Conservation (phyloP, 2,888 invertebrate species). For the Volucella zonaria region DNA sequence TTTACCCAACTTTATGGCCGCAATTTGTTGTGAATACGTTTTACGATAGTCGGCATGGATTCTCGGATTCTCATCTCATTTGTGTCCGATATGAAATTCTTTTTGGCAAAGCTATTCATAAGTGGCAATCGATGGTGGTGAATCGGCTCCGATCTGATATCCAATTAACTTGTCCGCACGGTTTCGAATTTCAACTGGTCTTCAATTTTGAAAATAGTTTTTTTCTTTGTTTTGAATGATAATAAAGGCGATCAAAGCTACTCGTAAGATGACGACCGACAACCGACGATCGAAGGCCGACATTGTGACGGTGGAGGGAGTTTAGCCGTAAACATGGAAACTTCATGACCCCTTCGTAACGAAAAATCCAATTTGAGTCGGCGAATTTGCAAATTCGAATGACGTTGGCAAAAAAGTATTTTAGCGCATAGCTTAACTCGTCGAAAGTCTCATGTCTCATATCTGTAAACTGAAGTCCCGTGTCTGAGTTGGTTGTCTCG, state of each 20-base stretch:
- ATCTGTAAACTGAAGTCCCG: not conserved
- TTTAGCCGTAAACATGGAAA: conserved; percentile 53
- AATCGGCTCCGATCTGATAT: conserved; percentile 28
- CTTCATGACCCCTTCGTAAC: conserved; percentile 57
- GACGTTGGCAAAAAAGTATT: conserved; percentile 46
- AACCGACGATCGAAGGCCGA: not conserved
- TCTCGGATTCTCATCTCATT: conserved; percentile 47
- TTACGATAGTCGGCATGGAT: conserved; percentile 47
- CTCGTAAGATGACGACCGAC: not conserved
- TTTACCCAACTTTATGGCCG: conserved; percentile 60
- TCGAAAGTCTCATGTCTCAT: not conserved
- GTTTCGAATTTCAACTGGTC: conserved; percentile 54
- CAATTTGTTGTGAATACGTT: conserved; percentile 65
- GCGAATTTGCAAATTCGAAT: conserved; percentile 30
- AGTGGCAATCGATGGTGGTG: conserved; percentile 2
- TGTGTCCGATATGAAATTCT: conserved; percentile 55
- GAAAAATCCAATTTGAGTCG: conserved; percentile 30
- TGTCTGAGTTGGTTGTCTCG: conserved; percentile 14
- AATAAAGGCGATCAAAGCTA: conserved; percentile 39
- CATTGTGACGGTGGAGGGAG: conserved; percentile 20
- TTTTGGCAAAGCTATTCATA: conserved; percentile 48
- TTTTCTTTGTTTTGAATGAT: not conserved
- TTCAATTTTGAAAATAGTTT: conserved; percentile 12
- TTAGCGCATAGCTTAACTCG: conserved; percentile 48
- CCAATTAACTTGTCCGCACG: conserved; percentile 68